A percentile compares a stretch with the other conserved stretches of the same genome.
Evolutionary conservation across 2,113 vertebrate genomes (phyloP).

Genomic region (Coptodon bakossiorum): DNA sequence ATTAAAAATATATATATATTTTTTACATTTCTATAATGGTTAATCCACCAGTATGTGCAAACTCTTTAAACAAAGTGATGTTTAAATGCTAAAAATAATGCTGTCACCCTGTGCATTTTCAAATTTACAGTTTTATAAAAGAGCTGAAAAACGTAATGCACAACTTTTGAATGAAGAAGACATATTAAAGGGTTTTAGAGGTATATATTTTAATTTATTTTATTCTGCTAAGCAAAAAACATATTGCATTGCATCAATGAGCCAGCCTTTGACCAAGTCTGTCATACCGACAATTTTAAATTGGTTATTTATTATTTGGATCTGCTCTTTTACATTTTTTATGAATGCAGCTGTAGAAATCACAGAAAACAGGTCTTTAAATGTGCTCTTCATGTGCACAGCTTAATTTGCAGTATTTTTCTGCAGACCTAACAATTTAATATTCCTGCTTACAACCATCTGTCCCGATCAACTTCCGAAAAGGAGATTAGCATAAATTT

Average conservation of each 20-base stretch:
- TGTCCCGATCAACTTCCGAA: not conserved
- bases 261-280: not conserved
- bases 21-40: not conserved
- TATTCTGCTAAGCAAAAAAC: not conserved
- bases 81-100: not conserved
- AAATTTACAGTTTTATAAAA: not conserved
- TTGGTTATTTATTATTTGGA: not conserved
- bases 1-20: not conserved
- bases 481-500: not conserved
- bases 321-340: not conserved
- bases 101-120: not conserved
- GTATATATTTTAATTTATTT: not conserved
- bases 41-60: not conserved
- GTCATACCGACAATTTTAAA: not conserved
- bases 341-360: not conserved
- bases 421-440: not conserved
- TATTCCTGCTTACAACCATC: not conserved
- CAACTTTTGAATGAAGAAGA: not conserved
- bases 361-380: not conserved
- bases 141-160: not conserved
- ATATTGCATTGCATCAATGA: not conserved
- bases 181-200: not conserved
- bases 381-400: not conserved
- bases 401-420: not conserved
- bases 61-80: not conserved